These are phyloP conservation scores for Oreortyx pictus DNA, from an alignment of 2,797 vertebrate species.

Conservation along the genomic window DNA sequence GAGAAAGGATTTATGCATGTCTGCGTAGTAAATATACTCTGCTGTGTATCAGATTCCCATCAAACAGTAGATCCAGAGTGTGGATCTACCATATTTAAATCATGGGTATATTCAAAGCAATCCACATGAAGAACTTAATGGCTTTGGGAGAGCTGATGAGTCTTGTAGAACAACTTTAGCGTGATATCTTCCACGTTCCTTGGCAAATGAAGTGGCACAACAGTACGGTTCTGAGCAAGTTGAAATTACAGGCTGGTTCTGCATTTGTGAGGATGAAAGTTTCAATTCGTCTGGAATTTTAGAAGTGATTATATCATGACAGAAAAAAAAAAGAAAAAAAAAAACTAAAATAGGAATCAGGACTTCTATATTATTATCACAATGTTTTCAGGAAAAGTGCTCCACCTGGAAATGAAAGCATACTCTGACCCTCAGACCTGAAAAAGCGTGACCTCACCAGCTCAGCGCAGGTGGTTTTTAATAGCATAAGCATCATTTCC, in stretches of 20 bases:
- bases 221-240: background rate
- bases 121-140: background rate
- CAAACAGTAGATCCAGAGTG: background rate
- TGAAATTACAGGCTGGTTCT: background rate
- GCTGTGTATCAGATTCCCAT: background rate
- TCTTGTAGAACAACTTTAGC: background rate
- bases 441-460: background rate
- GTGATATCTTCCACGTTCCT: background rate
- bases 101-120: background rate
- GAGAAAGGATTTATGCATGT: background rate
- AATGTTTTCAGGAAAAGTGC: background rate
- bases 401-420: background rate
- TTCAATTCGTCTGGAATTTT: background rate
- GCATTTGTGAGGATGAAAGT: background rate
- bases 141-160: background rate
- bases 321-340: background rate
- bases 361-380: background rate
- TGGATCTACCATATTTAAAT: background rate
- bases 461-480: background rate
- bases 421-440: background rate
- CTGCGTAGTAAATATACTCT: background rate
- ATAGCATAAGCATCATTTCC: background rate
- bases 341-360: background rate
- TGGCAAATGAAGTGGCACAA: background rate
- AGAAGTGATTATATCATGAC: background rate